Conservation (phyloP, 2,888 invertebrate species). For the Anaspis maculata region DNA sequence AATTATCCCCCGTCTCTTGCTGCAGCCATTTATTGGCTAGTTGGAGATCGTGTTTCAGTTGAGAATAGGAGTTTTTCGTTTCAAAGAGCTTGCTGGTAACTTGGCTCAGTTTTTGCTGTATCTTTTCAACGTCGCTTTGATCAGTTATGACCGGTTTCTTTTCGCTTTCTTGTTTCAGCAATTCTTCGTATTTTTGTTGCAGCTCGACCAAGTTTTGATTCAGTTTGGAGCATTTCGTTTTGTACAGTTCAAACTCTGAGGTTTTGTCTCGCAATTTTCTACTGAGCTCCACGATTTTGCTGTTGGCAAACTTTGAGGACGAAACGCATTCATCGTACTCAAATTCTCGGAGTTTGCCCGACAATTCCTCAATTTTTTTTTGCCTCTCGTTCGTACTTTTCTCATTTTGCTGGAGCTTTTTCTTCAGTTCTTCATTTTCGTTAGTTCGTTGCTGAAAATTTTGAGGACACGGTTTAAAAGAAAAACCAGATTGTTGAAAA, state of each 20-base stretch:
- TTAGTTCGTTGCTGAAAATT: constrained; percentile 3
- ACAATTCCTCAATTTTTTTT: constrained; percentile 40
- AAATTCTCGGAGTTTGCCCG: constrained; percentile 41
- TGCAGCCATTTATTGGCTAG: constrained; percentile 64
- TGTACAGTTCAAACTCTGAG: constrained; percentile 52
- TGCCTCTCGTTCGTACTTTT: too few species aligned
- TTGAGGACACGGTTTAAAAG: too few species aligned
- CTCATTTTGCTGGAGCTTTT: constrained; percentile 31
- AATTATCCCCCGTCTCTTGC: constrained; percentile 67
- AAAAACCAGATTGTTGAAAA: constrained; percentile 4
- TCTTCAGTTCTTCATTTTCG: constrained; percentile 28
- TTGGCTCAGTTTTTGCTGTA: constrained; percentile 52
- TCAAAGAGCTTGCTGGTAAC: constrained; percentile 60
- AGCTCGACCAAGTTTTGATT: constrained; percentile 46
- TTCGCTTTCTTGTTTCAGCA: not conserved
- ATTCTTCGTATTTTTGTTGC: constrained; percentile 17
- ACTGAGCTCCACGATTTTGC: constrained; percentile 60
- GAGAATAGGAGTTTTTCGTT: constrained; percentile 58
- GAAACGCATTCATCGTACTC: constrained; percentile 46
- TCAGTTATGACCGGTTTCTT: too few species aligned
- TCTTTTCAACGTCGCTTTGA: constrained; percentile 45
- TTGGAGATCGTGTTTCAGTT: constrained; percentile 63
- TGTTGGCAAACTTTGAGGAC: constrained; percentile 49
- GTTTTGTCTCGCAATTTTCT: constrained; percentile 57
- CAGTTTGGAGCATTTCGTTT: constrained; percentile 50